phyloP scores from a whole-genome alignment of 2,888 invertebrate genomes.

The Lasioglossum marginatum region DNA sequence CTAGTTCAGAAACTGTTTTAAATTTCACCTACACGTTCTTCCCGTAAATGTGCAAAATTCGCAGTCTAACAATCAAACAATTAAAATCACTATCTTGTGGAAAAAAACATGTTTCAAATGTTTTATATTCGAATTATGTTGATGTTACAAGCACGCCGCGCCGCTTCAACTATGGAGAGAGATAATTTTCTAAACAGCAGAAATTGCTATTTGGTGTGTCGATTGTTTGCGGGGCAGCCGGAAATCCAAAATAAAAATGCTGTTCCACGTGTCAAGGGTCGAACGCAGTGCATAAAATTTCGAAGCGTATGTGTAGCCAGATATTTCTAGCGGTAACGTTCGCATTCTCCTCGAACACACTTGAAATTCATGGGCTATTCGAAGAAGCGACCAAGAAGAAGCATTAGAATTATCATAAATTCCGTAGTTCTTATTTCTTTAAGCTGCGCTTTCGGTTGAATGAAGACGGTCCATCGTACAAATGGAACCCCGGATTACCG shows the following conservation, averaged over 20 bases:
- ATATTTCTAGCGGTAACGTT: slow-evolving; percentile 43
- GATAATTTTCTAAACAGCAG: too few species aligned
- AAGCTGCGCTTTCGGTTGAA: slow-evolving; percentile 17
- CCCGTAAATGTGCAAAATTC: too few species aligned
- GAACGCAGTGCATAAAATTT: slow-evolving; percentile 21
- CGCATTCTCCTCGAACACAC: slow-evolving; percentile 49
- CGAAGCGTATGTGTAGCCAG: slow-evolving; percentile 40
- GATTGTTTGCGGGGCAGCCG: slow-evolving; percentile 11
- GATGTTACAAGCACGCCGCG: too few species aligned
- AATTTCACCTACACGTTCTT: too few species aligned
- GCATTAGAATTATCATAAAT: slow-evolving; percentile 64
- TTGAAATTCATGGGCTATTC: slow-evolving; percentile 68
- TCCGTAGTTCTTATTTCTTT: slow-evolving; percentile 50
- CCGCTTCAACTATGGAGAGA: too few species aligned
- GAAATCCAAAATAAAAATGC: slow-evolving; percentile 47
- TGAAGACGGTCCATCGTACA: slow-evolving; percentile 30
- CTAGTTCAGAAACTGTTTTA: too few species aligned
- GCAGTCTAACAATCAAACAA: too few species aligned
- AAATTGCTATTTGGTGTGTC: too few species aligned
- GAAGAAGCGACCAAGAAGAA: slow-evolving; percentile 48
- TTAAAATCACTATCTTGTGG: too few species aligned
- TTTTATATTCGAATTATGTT: too few species aligned
- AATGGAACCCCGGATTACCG: background rate
- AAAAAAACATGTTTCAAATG: too few species aligned
- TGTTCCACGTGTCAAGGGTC: slow-evolving; percentile 11